Base-by-base conservation (phyloP, 1,140 invertebrate genomes). In the Drosophila elegans region DNA sequence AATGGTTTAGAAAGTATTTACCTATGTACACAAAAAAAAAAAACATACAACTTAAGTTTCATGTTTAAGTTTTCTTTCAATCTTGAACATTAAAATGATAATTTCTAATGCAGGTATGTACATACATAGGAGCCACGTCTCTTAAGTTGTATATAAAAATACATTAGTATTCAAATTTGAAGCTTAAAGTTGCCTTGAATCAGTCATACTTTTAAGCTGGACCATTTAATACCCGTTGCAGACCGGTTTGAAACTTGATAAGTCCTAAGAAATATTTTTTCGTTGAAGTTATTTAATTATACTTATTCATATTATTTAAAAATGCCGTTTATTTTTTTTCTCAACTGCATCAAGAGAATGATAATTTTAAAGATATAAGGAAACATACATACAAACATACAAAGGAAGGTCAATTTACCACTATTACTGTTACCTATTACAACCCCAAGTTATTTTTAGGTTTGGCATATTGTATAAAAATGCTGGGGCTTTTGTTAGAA, bases 201-300 rank as follows among this genome's bases (percentile, higher is more conserved):
- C 38, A 41, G 10, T 16, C 34, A 13, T 42, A 32, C 10, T 46
- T 42, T 55, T 27, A 21, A 68, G 39, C 38, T 67, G 63, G 11
- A 67, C 21, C 21, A 68, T 29, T 63, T 38, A n/a, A 21, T n/a
- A 64, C 49, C 29, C 21, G 51, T 67, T 41, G 38, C 12, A n/a
- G 53, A 72, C 68, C 46, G 68, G 68, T 72, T 72, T 49, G 3
- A 66, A 56, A 51, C 62, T 51, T 38, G 51, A 71, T 53, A 12
- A n/a, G 41, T 25, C 36, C 11, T 51, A 41, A 56, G 21, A 67
- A 57, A 16, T 27, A 51, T 67, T 48, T 52, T 32, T 45, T 39
- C 12, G 45, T 27, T 25, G 21, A 48, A 27, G 10, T n/a, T n/a
- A 61, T 25, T 29, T 51, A 27, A 38, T 27, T 41, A 39, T 25